A percentile compares a stretch with the other conserved stretches of the same genome.
Evolutionary conservation across 2,797 vertebrate genomes (phyloP).

Genomic region (Ataeniobius toweri): DNA sequence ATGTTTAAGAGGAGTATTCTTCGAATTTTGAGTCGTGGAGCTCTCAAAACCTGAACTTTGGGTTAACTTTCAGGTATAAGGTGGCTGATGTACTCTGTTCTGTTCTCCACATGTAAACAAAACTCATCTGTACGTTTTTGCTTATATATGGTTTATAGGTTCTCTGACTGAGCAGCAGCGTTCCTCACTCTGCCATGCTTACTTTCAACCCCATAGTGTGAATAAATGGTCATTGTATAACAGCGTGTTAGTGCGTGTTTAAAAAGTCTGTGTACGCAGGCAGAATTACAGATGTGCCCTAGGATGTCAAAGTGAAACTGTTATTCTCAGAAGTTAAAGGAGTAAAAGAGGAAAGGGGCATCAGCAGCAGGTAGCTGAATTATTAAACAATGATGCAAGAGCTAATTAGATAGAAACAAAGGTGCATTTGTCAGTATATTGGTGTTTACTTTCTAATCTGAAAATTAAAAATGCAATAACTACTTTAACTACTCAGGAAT

Average conservation of each 20-base stretch:
- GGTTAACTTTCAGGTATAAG: slow-evolving; percentile 22
- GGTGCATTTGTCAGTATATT: background rate
- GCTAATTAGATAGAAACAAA: slow-evolving; percentile 8
- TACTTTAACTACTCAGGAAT: background rate
- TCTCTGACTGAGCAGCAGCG: slow-evolving; percentile 36
- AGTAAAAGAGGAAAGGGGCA: background rate
- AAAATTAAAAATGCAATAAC: background rate
- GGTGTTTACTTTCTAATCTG: background rate
- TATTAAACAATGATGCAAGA: slow-evolving; percentile 31
- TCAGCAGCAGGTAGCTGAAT: slow-evolving; percentile 16
- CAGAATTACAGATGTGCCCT: slow-evolving; percentile 24
- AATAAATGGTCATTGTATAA: slow-evolving; percentile 79
- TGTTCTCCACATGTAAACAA: slow-evolving; percentile 42
- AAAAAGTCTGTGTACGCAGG: slow-evolving; percentile 13
- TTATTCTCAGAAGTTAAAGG: background rate
- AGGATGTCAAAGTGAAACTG: background rate
- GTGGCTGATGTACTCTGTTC: slow-evolving; percentile 42
- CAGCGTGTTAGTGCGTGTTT: slow-evolving; percentile 43
- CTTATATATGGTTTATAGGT: slow-evolving; percentile 58
- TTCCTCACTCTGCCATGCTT: slow-evolving; percentile 59
- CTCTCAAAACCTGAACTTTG: slow-evolving; percentile 1
- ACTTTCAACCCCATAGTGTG: slow-evolving; percentile 70
- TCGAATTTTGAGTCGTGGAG: slow-evolving; percentile 25
- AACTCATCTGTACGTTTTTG: slow-evolving; percentile 33
- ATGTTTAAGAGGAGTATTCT: slow-evolving; percentile 25